Percentiles rank a stretch among this genome's conserved stretches.
Evolutionary conservation across 1,140 invertebrate genomes (phyloP).

Genomic region (Nixonia krombeini): DNA sequence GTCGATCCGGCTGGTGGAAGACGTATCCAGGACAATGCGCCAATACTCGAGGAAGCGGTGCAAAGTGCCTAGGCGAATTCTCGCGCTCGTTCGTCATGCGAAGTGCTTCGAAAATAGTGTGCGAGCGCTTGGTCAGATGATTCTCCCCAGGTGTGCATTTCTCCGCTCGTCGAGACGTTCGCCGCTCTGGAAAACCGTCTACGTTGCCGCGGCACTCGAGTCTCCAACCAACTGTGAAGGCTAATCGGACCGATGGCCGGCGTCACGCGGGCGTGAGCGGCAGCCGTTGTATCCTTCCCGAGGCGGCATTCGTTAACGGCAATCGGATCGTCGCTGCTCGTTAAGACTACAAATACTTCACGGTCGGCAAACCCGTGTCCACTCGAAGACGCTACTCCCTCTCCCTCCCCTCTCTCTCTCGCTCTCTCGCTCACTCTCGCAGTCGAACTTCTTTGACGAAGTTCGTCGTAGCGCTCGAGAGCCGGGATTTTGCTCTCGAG

Average conservation of each 20-base stretch:
- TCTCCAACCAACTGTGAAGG: constrained; percentile 16
- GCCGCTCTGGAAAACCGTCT: constrained; percentile 15
- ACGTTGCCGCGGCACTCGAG: constrained; percentile 32
- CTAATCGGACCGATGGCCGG: constrained; percentile 22
- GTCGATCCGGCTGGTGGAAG: constrained; percentile 33
- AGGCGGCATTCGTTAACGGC: constrained; percentile 12
- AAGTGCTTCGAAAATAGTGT: constrained; percentile 45
- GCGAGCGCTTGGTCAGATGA: constrained; percentile 39
- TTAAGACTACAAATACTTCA: constrained; percentile 5
- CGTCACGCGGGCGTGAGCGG: background rate
- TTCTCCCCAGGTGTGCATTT: too few species aligned
- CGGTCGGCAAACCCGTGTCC: background rate
- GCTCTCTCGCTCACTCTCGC: too few species aligned
- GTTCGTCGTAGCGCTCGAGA: background rate
- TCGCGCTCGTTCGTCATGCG: constrained; percentile 46
- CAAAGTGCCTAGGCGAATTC: constrained; percentile 45
- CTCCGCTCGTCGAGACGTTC: constrained; percentile 26
- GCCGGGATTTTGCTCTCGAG: background rate
- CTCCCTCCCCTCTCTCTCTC: too few species aligned
- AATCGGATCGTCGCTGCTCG: background rate
- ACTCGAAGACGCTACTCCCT: background rate
- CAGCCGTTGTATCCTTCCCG: constrained; percentile 5
- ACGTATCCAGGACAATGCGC: constrained; percentile 34
- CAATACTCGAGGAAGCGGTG: constrained; percentile 41
- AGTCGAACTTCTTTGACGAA: background rate